Conservation (phyloP, 1,140 invertebrate species). For the Chironomus striatipennis region DNA sequence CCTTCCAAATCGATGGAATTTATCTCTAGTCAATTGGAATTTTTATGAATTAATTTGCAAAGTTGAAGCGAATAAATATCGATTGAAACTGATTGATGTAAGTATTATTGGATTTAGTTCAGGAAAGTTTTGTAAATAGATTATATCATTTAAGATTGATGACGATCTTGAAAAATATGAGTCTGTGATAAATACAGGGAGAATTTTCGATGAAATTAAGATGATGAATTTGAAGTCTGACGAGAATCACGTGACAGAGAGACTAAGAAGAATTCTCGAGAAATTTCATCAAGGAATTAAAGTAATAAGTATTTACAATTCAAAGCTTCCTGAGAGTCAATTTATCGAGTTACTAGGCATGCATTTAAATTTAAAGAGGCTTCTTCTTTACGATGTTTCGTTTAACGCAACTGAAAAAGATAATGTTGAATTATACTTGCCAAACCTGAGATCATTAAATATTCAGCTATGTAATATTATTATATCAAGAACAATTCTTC, state of each 20-base stretch:
- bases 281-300: not conserved
- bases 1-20: not conserved
- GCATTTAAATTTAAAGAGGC: not conserved
- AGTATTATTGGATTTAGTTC: not conserved
- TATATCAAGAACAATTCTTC: not conserved
- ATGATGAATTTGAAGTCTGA: not conserved
- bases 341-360: not conserved
- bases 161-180: not conserved
- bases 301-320: not conserved
- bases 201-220: not conserved
- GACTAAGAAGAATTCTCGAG: not conserved
- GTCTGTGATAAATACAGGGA: not conserved
- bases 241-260: not conserved
- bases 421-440: not conserved
- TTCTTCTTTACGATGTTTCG: not conserved
- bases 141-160: slow-evolving; percentile 1
- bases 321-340: not conserved
- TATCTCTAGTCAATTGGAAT: not conserved
- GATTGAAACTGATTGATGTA: not conserved
- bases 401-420: not conserved
- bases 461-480: not conserved
- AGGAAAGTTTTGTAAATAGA: too few species aligned
- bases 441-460: not conserved
- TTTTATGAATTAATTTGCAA: not conserved
- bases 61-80: not conserved